Evolutionary conservation across 2,888 invertebrate genomes (phyloP), one percentile per base, ranked within the genome.

Genomic region (Lochmaea crataegi): DNA sequence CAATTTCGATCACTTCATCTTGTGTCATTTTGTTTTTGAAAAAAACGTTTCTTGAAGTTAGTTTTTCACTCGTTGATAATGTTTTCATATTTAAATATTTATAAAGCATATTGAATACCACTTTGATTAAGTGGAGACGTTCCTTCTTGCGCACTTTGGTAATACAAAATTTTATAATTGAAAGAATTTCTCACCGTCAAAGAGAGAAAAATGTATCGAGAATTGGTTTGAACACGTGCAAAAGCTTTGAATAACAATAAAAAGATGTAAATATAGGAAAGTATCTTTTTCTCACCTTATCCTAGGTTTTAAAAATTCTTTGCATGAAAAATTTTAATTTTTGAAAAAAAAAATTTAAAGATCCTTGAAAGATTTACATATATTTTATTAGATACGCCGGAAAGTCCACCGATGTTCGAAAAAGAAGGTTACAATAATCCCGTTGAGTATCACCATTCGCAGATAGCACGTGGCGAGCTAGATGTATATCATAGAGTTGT

Each of bases 331-430:
- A 14, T 51, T n/a, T n/a, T 6, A 7, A n/a, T 6, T 51, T 48
- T 48, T 48, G n/a, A 48, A 48, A n/a, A 14, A 16, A 51, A 51
- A n/a, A 14, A 16, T 16, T 16, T 6, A 3, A n/a, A 51, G 4
- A 51, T 4, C n/a, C 51, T 7, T 51, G 51, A 18, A 18, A 53
- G 18, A 53, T 16, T 53, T 53, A 16, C 9, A 38, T 53, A 53
- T 53, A 18, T 63, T 58, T 65, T 69, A n/a, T 56, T 69, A 69
- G 91, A 91, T 79, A 92, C 92, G 0, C 92, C 92, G 0, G 91
- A 91, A 77, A 92, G 92, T 64, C 92, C 92, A 26, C 91, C 91
- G 0, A 88, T 89, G 76, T 92, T 90, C 77, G 92, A 92, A 79
- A 90, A 91, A 80, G 89, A 92, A 79, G 88, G 89, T 56, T 89